These are phyloP conservation scores for Sthenelais limicola DNA, from an alignment of 2,888 invertebrate species.

Conservation along the genomic window DNA sequence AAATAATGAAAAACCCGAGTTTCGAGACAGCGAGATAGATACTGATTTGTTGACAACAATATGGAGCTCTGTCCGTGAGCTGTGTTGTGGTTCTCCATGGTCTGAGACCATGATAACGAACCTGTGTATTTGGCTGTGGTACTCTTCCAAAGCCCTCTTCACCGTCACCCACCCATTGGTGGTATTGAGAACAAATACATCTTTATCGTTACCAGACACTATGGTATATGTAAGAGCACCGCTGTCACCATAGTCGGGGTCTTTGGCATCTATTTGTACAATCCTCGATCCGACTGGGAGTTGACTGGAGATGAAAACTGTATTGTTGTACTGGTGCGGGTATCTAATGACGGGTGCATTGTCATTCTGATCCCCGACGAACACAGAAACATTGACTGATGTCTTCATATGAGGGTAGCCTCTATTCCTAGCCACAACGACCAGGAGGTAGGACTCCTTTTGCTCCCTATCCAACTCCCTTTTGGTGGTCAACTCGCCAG, in stretches of 20 bases:
- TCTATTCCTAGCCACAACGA: conserved; percentile 87
- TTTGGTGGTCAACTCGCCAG: conserved; percentile 86
- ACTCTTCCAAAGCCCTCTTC: conserved; percentile 18
- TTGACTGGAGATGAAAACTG: conserved; percentile 49
- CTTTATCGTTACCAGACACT: conserved; percentile 30
- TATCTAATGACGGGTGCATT: conserved; percentile 57
- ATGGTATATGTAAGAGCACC: conserved; percentile 39
- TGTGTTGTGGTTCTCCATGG: conserved; percentile 37
- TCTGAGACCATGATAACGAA: conserved; percentile 34
- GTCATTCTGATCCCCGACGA: conserved; percentile 62
- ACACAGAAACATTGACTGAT: conserved; percentile 53
- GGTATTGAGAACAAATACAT: conserved; percentile 35
- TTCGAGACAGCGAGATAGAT: conserved; percentile 20
- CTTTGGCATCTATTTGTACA: conserved; percentile 31
- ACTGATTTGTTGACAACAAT: conserved; percentile 41
- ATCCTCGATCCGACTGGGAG: conserved; percentile 26
- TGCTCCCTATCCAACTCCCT: conserved; percentile 86
- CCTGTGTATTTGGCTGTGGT: conserved; percentile 33
- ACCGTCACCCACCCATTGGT: conserved; percentile 31
- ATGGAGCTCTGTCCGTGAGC: conserved; percentile 21
- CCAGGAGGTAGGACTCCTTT: conserved; percentile 82
- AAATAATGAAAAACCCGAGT: conserved; percentile 41
- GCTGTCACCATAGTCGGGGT: conserved; percentile 28
- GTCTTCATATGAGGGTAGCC: conserved; percentile 57
- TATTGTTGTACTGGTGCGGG: conserved; percentile 56